Evolutionary conservation across 2,888 invertebrate species (phyloP).

Genomic region (Euproctis similis): DNA sequence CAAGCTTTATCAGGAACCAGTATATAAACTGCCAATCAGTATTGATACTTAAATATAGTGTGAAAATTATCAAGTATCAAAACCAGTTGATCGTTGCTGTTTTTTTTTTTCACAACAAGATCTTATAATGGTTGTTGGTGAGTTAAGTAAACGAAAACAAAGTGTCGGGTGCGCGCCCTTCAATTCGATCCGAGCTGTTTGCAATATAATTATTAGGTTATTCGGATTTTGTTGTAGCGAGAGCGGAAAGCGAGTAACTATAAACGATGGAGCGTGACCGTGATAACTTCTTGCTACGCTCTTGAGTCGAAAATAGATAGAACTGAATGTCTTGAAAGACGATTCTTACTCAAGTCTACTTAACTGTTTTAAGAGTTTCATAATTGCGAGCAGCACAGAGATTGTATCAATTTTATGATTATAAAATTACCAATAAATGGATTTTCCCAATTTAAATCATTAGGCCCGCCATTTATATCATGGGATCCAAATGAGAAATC

Average conservation of each 20-base stretch:
- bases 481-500: too few species aligned
- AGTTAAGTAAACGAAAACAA: conserved; percentile 38
- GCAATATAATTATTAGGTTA: conserved; percentile 38
- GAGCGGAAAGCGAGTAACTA: conserved; percentile 8
- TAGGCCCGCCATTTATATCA: too few species aligned
- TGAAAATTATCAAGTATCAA: conserved; percentile 11
- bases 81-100: conserved; percentile 18
- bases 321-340: too few species aligned
- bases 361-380: too few species aligned
- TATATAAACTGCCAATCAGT: conserved; percentile 2
- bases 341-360: too few species aligned
- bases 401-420: too few species aligned
- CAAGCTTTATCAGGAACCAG: conserved; percentile 3
- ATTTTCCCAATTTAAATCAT: too few species aligned
- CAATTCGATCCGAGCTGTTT: conserved; percentile 40
- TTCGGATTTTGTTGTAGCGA: conserved; percentile 12
- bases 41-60: conserved; percentile 18
- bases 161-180: conserved; percentile 38
- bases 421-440: too few species aligned
- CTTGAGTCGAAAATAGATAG: too few species aligned
- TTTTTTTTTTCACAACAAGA: conserved; percentile 11
- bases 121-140: conserved; percentile 11
- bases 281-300: too few species aligned
- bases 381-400: too few species aligned
- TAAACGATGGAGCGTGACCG: too few species aligned